These are phyloP conservation scores for Creontiades dilutus DNA, from an alignment of 2,888 invertebrate genomes.

Conservation along the genomic window DNA sequence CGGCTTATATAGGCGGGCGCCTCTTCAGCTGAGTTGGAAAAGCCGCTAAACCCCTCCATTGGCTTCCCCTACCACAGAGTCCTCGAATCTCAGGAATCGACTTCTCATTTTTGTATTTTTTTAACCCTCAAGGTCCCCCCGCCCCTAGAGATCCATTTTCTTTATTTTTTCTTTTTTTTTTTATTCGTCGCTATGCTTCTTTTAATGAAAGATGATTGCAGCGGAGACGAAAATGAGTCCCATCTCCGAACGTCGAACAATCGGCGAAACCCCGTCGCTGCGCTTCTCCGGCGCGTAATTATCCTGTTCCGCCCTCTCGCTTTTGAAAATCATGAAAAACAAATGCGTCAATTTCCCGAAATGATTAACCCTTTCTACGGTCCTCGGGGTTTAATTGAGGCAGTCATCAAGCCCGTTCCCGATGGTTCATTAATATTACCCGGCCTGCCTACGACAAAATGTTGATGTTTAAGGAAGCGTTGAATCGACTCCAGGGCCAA, in stretches of 20 bases:
- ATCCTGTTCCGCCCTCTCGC: not conserved
- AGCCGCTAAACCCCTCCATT: too few species aligned
- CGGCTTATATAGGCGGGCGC: not conserved
- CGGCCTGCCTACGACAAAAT: too few species aligned
- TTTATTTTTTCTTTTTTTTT: too few species aligned
- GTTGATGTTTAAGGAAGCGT: too few species aligned
- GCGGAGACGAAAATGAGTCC: not conserved
- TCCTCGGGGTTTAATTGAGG: not conserved
- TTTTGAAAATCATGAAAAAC: not conserved
- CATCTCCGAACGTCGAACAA: not conserved
- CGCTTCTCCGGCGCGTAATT: not conserved
- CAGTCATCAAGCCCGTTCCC: not conserved
- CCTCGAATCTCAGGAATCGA: too few species aligned
- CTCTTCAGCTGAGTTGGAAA: not conserved
- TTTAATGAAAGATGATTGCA: constrained; percentile 15
- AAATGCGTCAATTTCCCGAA: constrained; percentile 2
- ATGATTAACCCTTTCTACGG: not conserved
- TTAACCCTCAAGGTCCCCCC: not conserved
- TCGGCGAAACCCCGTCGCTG: not conserved
- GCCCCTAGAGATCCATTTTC: too few species aligned
- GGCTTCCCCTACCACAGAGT: too few species aligned
- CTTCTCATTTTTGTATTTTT: too few species aligned
- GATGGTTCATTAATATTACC: too few species aligned
- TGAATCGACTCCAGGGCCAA: too few species aligned
- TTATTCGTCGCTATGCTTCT: not conserved